Evolutionary conservation across 2,888 invertebrate species (phyloP), one percentile per base, ranked within the genome.

Genomic region (Nebria salina): DNA sequence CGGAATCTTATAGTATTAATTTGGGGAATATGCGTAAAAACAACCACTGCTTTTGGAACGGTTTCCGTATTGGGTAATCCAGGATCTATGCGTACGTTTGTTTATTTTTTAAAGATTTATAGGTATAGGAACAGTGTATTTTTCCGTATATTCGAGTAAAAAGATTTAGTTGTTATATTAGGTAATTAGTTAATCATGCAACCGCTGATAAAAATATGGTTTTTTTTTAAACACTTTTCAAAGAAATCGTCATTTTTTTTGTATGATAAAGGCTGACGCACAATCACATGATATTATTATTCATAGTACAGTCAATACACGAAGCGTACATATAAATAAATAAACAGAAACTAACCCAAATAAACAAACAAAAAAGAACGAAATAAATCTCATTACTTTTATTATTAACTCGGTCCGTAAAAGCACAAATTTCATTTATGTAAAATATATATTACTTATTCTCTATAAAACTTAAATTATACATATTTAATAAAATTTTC

Each of bases 401-500:
- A 84, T 85, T 85, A 84, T 86, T 86, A 87, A 78, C 86, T 87
- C 86, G 86, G 86, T 86, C 86, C 85, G 87, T 87, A 87, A 87
- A 87, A 87, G 87, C 87, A 87, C 87, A 87, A 86, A 87, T 86
- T 85, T 85, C 82, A 84, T 86, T 54, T 54, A 86, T 86, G 86
- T 86, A 86, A 87, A 87, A 87, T 85, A 86, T 84, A 84, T 85
- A 75, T 75, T 82, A 83, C 76, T 81, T 76, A 81, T 72, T 81
- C 76, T 65, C 75, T 79, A 73, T 25, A 72, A 70, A 76, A 76
- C 76, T 81, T 76, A 81, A 81, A 81, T 81, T 81, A 81, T 70
- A 76, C 75, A 70, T 76, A 72, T 54, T 81, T 34, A 74, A 76
- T 75, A 65, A 76, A 77, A 76, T 72, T 81, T 72, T 81, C 76